Evolutionary conservation across 2,888 invertebrate genomes (phyloP), one percentile per base, ranked within the genome.

Genomic region (Lasioglossum morio): DNA sequence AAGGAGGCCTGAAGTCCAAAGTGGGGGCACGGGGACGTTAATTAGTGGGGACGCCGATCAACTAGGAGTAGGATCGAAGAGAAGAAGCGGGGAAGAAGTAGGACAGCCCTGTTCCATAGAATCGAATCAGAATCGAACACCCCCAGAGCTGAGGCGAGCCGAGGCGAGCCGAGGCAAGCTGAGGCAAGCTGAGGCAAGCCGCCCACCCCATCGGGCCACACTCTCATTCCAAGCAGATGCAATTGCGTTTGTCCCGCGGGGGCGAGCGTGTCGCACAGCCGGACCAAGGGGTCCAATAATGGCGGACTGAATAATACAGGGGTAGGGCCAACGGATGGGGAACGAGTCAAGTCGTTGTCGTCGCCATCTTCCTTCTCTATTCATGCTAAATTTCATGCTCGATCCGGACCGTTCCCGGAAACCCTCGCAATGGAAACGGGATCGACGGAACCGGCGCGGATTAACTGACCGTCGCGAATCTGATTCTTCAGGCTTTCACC

Each of bases 161-260:
- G 60, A 63, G 27, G 60, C 60, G 0, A 63, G 60, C 60, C 0
- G 60, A 63, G 60, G 60, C 60, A 16, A 63, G 27, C 30, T 0
- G 63, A 63, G 30, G 60, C 60, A 16, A 63, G 27, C 30, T 0
- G 63, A 63, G 30, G 63, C 63, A 30, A 30, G 30, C 73, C 30
- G 16, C 40, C 27, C 48, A 27, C 73, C 48, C 46, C 70, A 69
- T 82, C 70, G 63, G 77, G 80, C 81, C 80, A 87, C 89, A 37
- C 69, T 89, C 89, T 87, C 89, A 87, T 89, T 89, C 89, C 86
- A 85, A 86, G 87, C 91, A 90, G 91, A 92, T 92, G 92, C 92
- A 92, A 92, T 92, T 92, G 92, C 91, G 91, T 90, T 90, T 87
- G 90, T 92, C 92, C 92, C 90, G 88, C 91, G 90, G 92, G 92